phyloP scores from a whole-genome alignment of 2,888 invertebrate species.

The Escarpia spicata region DNA sequence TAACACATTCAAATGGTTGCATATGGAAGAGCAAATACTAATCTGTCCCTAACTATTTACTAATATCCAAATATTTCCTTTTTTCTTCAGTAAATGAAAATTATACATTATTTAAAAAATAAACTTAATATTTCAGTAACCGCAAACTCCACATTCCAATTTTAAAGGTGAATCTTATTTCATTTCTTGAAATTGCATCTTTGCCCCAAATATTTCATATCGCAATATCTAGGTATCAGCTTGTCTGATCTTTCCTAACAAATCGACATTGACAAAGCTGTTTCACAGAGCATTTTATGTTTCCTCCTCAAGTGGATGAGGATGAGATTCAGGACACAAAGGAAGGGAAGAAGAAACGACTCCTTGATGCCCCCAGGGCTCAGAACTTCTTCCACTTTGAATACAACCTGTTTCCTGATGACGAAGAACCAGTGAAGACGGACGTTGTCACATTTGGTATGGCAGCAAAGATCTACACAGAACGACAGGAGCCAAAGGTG shows the following conservation, averaged over 20 bases:
- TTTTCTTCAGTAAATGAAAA: no score
- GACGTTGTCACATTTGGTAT: conserved; percentile 62
- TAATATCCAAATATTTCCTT: background rate
- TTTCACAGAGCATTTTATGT: background rate
- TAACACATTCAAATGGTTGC: no score
- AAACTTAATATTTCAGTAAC: background rate
- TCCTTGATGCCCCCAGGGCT: conserved; percentile 58
- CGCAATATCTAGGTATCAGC: no score
- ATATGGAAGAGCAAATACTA: no score
- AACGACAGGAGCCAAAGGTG: conserved; percentile 58
- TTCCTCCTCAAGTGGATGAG: conserved; percentile 50
- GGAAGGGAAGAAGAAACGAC: conserved; percentile 50
- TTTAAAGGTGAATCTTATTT: no score
- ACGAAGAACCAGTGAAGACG: conserved; percentile 44
- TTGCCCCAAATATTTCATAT: no score
- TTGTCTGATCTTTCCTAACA: no score
- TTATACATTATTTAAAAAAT: no score
- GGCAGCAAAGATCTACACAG: conserved; percentile 63
- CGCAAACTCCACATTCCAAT: background rate
- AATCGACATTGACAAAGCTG: no score
- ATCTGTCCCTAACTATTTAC: background rate
- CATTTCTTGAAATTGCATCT: no score
- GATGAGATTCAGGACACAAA: conserved; percentile 47
- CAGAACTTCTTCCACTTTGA: conserved; percentile 63
- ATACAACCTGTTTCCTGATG: conserved; percentile 60